Conservation (phyloP, 2,888 invertebrate genomes). For the Eurois occulta region DNA sequence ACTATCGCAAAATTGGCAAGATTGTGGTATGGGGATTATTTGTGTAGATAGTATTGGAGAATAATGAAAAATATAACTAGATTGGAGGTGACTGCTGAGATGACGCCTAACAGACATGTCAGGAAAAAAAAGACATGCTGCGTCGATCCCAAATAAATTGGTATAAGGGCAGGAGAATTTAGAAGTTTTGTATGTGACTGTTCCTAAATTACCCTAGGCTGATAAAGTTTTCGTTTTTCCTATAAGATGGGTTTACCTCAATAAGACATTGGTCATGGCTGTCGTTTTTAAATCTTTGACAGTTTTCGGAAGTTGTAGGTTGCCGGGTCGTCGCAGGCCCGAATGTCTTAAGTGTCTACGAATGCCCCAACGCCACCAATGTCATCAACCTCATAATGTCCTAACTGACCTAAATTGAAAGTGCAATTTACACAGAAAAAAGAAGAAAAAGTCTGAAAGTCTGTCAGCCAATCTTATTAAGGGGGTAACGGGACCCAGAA, state of each 20-base stretch:
- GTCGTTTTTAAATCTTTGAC: not conserved
- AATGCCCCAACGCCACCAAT: not conserved
- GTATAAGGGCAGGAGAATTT: not conserved
- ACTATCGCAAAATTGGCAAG: slow-evolving; percentile 12
- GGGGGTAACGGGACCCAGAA: not conserved
- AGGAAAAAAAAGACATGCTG: not conserved
- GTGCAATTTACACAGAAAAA: no score
- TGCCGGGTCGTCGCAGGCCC: not conserved
- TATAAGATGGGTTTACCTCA: no score
- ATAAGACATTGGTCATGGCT: no score
- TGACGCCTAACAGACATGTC: not conserved
- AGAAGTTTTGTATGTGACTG: no score
- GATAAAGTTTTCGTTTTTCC: no score
- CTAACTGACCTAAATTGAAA: no score
- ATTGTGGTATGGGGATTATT: not conserved
- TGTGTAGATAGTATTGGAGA: not conserved
- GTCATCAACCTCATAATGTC: not conserved
- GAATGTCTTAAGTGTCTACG: not conserved
- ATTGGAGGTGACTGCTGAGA: no score
- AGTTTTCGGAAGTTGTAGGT: no score
- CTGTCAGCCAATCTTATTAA: not conserved
- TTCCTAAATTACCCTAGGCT: no score
- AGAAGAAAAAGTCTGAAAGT: not conserved
- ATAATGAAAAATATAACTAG: not conserved
- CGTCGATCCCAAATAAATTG: not conserved